Conservation (phyloP, 1,140 invertebrate species). For the Megathymus violae region DNA sequence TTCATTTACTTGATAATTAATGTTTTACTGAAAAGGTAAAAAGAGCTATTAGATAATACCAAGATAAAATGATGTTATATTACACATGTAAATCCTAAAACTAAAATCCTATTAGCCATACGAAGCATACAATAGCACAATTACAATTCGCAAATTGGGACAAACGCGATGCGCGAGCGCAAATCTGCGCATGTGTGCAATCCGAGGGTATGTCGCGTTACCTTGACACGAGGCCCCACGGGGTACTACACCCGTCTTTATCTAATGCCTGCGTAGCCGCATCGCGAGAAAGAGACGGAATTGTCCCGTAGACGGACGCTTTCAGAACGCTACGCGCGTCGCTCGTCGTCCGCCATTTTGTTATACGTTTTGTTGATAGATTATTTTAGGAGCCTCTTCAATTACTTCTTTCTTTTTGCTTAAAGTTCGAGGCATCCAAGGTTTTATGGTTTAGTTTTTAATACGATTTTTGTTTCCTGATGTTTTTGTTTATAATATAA, state of each 20-base stretch:
- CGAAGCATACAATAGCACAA: constrained; percentile 21
- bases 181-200: constrained; percentile 51
- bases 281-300: constrained; percentile 53
- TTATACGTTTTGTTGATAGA: constrained; percentile 71
- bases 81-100: neutral
- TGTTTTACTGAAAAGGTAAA: too few relatives aligned
- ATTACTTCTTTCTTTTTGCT: constrained; percentile 39
- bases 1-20: too few relatives aligned
- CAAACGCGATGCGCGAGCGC: constrained; percentile 60
- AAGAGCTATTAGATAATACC: too few relatives aligned
- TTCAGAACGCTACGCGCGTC: constrained; percentile 78
- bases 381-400: constrained; percentile 59
- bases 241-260: constrained; percentile 56
- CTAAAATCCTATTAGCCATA: constrained; percentile 12
- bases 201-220: constrained; percentile 65
- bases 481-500: constrained; percentile 17
- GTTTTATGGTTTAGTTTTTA: constrained; percentile 38
- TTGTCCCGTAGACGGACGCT: constrained; percentile 72
- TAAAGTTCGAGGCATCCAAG: constrained; percentile 21
- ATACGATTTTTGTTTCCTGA: constrained; percentile 20
- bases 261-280: constrained; percentile 55
- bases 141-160: constrained; percentile 65
- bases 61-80: too few relatives aligned
- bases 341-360: constrained; percentile 69
- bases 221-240: constrained; percentile 73